Conservation (phyloP, 2,888 invertebrate genomes). For the Osmoderma eremita region DNA sequence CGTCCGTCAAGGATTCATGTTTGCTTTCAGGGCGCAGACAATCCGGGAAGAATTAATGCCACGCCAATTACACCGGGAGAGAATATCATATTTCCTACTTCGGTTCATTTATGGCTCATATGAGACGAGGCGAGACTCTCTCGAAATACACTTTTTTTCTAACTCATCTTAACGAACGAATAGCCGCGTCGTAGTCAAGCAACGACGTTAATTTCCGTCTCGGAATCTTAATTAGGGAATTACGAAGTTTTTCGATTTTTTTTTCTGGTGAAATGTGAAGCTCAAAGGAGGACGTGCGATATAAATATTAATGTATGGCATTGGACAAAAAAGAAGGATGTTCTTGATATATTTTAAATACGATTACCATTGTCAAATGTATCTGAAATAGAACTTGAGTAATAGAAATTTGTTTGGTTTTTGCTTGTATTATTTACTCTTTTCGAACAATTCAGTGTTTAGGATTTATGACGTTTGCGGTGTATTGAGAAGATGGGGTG, state of each 20-base stretch:
- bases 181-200: conserved; percentile 5
- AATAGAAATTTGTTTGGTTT: too few relatives aligned
- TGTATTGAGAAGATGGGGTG: too few relatives aligned
- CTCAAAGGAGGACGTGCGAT: too few relatives aligned
- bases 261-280: background rate
- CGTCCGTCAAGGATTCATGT: conserved; percentile 16
- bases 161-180: conserved; percentile 9
- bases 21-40: conserved; percentile 10
- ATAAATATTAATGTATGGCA: too few relatives aligned
- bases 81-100: conserved; percentile 27
- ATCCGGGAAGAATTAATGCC: conserved; percentile 34
- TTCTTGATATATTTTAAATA: too few relatives aligned
- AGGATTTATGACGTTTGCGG: too few relatives aligned
- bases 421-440: too few relatives aligned
- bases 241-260: conserved; percentile 10
- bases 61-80: conserved; percentile 34
- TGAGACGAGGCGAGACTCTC: conserved; percentile 20
- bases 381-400: too few relatives aligned
- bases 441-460: too few relatives aligned
- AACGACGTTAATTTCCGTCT: conserved; percentile 25
- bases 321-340: too few relatives aligned
- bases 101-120: conserved; percentile 28
- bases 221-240: conserved; percentile 28
- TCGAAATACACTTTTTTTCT: background rate
- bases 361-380: too few relatives aligned